Base-by-base conservation (phyloP, 1,140 invertebrate species). In the Lepidurus couesii region DNA sequence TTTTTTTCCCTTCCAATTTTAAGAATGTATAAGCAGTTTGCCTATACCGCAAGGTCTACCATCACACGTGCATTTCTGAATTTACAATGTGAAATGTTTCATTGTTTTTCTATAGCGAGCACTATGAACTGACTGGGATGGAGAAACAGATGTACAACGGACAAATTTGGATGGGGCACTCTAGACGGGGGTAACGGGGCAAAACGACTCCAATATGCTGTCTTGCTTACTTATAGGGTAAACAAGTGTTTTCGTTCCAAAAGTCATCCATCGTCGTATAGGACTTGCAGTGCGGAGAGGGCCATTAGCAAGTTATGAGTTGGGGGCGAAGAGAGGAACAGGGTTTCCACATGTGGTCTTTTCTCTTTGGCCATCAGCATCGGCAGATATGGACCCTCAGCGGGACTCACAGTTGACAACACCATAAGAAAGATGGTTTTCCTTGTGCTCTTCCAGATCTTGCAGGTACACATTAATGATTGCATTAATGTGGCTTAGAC, bases 1-100 rank as follows among this genome's bases (percentile, higher is more conserved):
- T 34, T 34, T 65, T 65, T 65, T 65, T 65, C 53, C 53, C 21
- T 65, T 65, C 53, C 53, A 65, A n/a, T 65, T 65, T 65, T 65
- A 65, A 65, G 53, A 65, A 65, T 65, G 13, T 65, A 65, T 65
- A 65, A 65, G 53, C 53, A 65, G 53, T 65, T 65, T 65, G 53
- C 13, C 53, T 65, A 65, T 13, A 65, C 53, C 53, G 4, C 53
- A 65, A 65, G 53, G 53, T 65, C 21, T 21, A 21, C 21, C 53
- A 21, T 65, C 53, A 65, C 53, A 65, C 16, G 53, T 21, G 53
- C 53, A 65, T 65, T 65, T 65, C 7, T 9, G 53, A 65, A 65
- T 65, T 21, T 21, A 65, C 53, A 65, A 16, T 65, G 13, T 13
- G 53, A 65, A 65, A 65, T 65, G 53, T 13, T 9, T 21, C 53